Percentiles rank a stretch among this genome's conserved stretches.
phyloP scores from a whole-genome alignment of 2,113 vertebrate species.

The Neotragus moschatus region DNA sequence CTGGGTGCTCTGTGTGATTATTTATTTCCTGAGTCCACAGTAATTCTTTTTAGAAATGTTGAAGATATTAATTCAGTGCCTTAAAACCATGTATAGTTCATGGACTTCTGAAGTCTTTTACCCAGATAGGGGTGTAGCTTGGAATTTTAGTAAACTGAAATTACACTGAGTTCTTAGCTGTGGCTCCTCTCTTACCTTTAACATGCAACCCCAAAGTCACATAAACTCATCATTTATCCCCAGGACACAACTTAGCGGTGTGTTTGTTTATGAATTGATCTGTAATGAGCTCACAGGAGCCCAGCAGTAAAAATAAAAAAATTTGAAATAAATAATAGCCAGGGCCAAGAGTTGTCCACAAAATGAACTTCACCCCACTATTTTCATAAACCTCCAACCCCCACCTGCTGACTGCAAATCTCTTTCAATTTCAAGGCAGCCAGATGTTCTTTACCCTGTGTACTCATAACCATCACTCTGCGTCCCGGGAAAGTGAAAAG shows the following conservation, averaged over 20 bases:
- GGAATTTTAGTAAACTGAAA: constrained; percentile 46
- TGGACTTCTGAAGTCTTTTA: constrained; percentile 38
- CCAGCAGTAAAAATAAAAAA: constrained; percentile 20
- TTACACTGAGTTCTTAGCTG: constrained; percentile 1
- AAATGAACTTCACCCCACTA: constrained; percentile 60
- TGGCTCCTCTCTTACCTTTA: constrained; percentile 42
- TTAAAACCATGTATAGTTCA: constrained; percentile 27
- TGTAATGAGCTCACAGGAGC: constrained; percentile 42
- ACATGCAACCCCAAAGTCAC: constrained; percentile 52
- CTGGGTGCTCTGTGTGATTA: background rate
- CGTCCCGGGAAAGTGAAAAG: constrained; percentile 10
- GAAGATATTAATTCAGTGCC: constrained; percentile 23
- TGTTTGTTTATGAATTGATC: constrained; percentile 58
- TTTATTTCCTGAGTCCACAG: background rate
- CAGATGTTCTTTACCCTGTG: constrained; percentile 59
- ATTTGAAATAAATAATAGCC: constrained; percentile 54
- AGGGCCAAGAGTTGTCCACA: constrained; percentile 55
- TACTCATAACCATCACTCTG: constrained; percentile 24
- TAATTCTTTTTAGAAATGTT: constrained; percentile 38
- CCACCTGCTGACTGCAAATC: constrained; percentile 68
- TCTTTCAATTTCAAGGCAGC: constrained; percentile 31
- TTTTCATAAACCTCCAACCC: constrained; percentile 68
- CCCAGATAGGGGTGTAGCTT: constrained; percentile 33
- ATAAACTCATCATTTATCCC: constrained; percentile 61
- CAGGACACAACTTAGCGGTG: constrained; percentile 23